phyloP scores from a whole-genome alignment of 1,140 invertebrate genomes.

The Caenorhabditis briggsae region DNA sequence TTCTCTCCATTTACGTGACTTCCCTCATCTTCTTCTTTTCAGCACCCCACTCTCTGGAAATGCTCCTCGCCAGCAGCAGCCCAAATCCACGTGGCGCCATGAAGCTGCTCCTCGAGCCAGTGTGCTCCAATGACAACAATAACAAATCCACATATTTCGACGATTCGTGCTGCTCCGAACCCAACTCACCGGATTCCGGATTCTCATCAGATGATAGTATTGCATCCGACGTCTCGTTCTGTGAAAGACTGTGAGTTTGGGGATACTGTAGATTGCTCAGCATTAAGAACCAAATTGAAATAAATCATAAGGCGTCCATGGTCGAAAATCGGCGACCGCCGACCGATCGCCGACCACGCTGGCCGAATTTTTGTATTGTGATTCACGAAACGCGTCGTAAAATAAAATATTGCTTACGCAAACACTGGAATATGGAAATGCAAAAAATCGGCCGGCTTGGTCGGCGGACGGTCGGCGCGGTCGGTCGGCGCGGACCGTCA shows the following conservation, averaged over 20 bases:
- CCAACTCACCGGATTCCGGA: conserved; percentile 32
- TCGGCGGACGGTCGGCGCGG: no score
- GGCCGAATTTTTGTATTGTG: no score
- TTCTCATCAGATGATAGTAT: conserved; percentile 53
- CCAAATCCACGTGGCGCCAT: not conserved
- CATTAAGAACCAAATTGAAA: no score
- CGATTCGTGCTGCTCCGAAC: conserved; percentile 36
- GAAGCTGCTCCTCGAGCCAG: conserved; percentile 19
- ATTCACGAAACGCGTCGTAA: no score
- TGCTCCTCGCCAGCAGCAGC: not conserved
- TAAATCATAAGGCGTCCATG: no score
- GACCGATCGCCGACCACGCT: no score
- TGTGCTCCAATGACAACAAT: not conserved
- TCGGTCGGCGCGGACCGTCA: no score
- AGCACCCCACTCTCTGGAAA: not conserved
- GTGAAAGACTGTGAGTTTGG: conserved; percentile 35
- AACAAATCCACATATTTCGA: not conserved
- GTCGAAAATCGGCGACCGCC: no score
- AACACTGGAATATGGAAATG: no score
- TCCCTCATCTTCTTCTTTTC: no score
- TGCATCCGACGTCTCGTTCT: conserved; percentile 24
- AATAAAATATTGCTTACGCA: no score
- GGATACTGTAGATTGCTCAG: not conserved
- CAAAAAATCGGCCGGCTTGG: no score
- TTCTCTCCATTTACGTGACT: not conserved